A percentile compares a stretch with the other conserved stretches of the same genome.
Evolutionary conservation across 1,140 invertebrate species (phyloP).

Genomic region (Rhyacophila brunnea): DNA sequence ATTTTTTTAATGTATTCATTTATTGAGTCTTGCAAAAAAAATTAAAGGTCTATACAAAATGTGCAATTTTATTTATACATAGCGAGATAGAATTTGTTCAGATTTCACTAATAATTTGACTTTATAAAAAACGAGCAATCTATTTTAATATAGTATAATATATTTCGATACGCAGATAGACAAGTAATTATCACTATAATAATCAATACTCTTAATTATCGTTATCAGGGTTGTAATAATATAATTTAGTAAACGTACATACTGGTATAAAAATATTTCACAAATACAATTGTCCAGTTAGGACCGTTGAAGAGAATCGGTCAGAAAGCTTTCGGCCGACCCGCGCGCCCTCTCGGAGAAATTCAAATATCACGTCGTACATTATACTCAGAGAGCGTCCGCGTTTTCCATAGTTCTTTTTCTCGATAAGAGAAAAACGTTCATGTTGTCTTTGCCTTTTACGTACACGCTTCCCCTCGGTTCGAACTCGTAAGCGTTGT

Average conservation of each 20-base stretch:
- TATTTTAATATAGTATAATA: neutral
- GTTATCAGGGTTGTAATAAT: neutral
- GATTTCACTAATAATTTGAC: no score
- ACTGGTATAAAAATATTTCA: neutral
- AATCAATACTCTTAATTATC: neutral
- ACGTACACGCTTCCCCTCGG: constrained; percentile 85
- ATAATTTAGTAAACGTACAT: neutral
- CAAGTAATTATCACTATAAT: neutral
- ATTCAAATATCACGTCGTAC: neutral
- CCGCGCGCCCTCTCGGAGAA: neutral
- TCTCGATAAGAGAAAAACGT: constrained; percentile 73
- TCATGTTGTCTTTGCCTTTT: constrained; percentile 95
- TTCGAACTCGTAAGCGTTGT: constrained; percentile 74
- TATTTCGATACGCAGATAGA: no score
- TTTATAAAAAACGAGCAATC: no score
- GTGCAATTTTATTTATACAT: no score
- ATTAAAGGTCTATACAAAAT: no score
- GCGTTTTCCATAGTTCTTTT: constrained; percentile 43
- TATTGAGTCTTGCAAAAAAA: no score
- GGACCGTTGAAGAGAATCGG: no score
- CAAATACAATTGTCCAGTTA: neutral
- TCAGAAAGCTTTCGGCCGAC: neutral
- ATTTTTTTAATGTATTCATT: no score
- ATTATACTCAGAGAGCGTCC: constrained; percentile 8
- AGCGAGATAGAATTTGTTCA: no score